Evolutionary conservation across 2,888 invertebrate species (phyloP), one percentile per base, ranked within the genome.

Genomic region (Syrphus vitripennis): DNA sequence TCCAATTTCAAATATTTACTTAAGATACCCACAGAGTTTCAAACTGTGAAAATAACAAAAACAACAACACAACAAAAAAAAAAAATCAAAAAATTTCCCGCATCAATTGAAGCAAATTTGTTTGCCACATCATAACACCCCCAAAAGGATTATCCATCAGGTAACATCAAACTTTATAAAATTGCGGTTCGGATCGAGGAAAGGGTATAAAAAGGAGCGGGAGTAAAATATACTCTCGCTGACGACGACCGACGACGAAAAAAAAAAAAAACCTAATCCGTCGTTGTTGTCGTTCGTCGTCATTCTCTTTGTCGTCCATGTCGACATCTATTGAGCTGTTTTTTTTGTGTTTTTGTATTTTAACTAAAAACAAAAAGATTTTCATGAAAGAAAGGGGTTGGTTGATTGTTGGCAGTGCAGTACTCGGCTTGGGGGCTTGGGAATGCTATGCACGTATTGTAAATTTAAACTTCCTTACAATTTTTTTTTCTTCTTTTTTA

Each of bases 41-140:
- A 31, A 40, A 50, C 31, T 21, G 9, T 4, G 9, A 24, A 21
- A 37, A 40, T 19, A 34, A 61, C 37, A 21, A 61, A 29, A 55
- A 55, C 29, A 55, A 29, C 34, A 34, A 55, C 29, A 4, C 48
- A 55, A 61, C 14, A 5, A 0, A 7, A 9, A 24, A 42, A 63
- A 53, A 29, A 19, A 59, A 74, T 70, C 63, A 34, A 45, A 61
- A n/a, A 83, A 83, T 78, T 78, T 53, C 34, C 42, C 72, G 55
- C 69, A 69, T 63, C 83, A 70, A 75, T 83, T 83, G 79, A 75
- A 57, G 79, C 57, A 55, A 79, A 83, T 75, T 74, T 83, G 67
- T 74, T 74, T 83, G 59, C 61, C 69, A 74, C 67, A 50, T 45
- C 61, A 61, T 61, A 83, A 83, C 53, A 83, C 65, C 77, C 72